These are phyloP conservation scores for Scaptomyza caliginosa DNA, from an alignment of 2,888 invertebrate species.

Conservation along the genomic window DNA sequence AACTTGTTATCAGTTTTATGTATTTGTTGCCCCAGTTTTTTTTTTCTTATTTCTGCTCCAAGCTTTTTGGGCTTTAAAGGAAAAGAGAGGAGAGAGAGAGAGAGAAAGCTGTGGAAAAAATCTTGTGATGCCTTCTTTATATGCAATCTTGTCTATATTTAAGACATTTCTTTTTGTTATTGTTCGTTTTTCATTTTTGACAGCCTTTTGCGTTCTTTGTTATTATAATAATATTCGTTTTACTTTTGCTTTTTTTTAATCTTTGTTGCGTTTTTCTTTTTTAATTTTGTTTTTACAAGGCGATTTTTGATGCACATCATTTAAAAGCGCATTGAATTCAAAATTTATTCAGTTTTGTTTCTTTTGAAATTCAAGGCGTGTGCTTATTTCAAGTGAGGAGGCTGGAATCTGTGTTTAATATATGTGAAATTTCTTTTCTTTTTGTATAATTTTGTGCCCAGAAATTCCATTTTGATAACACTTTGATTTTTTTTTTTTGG, in stretches of 20 bases:
- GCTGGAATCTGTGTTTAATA: background rate
- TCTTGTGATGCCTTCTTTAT: background rate
- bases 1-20: conserved; percentile 57
- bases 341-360: conserved; percentile 40
- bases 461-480: conserved; percentile 33
- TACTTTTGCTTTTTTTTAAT: conserved; percentile 10
- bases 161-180: background rate
- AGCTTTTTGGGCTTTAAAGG: conserved; percentile 2
- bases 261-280: conserved; percentile 17
- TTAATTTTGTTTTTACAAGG: background rate
- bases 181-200: background rate
- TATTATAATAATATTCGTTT: conserved; percentile 9
- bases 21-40: conserved; percentile 64
- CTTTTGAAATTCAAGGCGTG: conserved; percentile 14
- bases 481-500: conserved; percentile 8
- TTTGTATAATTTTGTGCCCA: background rate
- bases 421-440: no score
- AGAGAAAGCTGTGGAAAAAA: background rate
- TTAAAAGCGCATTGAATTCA: conserved; percentile 25
- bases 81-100: background rate
- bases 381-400: background rate
- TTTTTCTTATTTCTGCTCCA: conserved; percentile 5
- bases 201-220: conserved; percentile 3
- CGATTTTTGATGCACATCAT: conserved; percentile 22
- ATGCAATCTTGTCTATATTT: background rate